Conservation (phyloP, 1,140 invertebrate species). For the Calephelis nemesis region DNA sequence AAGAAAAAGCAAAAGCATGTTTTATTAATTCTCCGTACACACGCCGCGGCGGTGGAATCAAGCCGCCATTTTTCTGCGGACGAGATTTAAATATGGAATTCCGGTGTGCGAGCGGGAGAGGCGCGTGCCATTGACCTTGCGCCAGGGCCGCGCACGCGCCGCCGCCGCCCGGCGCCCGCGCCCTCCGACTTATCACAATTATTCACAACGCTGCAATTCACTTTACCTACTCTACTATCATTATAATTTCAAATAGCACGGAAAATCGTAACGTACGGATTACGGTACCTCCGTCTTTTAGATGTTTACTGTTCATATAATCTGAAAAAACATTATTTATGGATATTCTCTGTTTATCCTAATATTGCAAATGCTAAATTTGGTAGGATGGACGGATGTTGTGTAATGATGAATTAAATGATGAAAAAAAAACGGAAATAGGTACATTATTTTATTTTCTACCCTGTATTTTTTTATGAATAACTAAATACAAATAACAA, state of each 20-base stretch:
- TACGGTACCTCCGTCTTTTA: background rate
- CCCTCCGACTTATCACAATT: conserved; percentile 1
- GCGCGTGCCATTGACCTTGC: conserved; percentile 77
- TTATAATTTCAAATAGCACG: conserved; percentile 7
- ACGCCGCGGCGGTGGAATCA: conserved; percentile 64
- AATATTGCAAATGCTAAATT: no score
- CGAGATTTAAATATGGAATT: conserved; percentile 79
- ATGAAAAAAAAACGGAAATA: no score
- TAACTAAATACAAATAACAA: no score
- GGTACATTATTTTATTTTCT: no score
- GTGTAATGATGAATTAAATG: no score
- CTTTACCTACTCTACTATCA: conserved; percentile 1
- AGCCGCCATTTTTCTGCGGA: conserved; percentile 78
- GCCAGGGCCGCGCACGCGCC: conserved; percentile 67
- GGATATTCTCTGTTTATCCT: no score
- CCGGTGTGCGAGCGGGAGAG: conserved; percentile 76
- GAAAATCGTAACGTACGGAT: background rate
- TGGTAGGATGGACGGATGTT: no score
- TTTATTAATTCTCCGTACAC: conserved; percentile 76
- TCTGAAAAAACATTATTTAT: no score
- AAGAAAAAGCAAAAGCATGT: conserved; percentile 64
- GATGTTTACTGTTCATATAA: background rate
- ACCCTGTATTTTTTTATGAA: no score
- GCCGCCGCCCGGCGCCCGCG: conserved; percentile 39
- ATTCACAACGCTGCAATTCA: conserved; percentile 17